Base-by-base conservation (phyloP, 2,797 vertebrate genomes). In the Sus cebifrons region DNA sequence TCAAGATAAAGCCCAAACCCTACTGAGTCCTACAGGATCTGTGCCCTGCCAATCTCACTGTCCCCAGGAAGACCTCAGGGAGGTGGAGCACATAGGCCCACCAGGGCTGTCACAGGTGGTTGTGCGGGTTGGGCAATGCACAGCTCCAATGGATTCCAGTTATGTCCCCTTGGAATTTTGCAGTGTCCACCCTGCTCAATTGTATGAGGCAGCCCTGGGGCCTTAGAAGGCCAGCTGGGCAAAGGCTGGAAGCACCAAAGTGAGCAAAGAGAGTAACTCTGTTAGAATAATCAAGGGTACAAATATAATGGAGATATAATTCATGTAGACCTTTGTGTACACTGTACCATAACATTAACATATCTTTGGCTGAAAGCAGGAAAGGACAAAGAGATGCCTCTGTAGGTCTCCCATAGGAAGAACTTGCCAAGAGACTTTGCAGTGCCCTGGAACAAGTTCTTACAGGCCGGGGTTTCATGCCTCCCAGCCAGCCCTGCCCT, bases 251-350 rank as follows among this genome's bases (percentile, higher is more conserved):
- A 75, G 54, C 15, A 23, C 62, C 62, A 78, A 78, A 32, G 21
- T 78, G 75, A 52, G 52, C 75, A 78, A 78, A 78, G 18, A 15
- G 29, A 78, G 52, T 78, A 78, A 78, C 29, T 78, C 23, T 78
- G 75, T 78, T 78, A 23, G 52, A 32, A 9, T 78, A 56, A 78
- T 32, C 12, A 13, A 78, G 75, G n/a, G 29, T 56, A 56, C 52
- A 23, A 21, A 78, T 78, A 52, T 18, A 78, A 56, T 32, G 52
- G 21, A 56, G 52, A 78, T 56, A 23, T 29, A 78, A 23, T 56
- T 78, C 18, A 32, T 14, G 56, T 78, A 78, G 21, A 78, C 52
- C 52, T 56, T 56, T 32, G 32, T 56, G 75, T 32, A 18, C 52
- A 29, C 75, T 21, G 8, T 56, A 77, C 75, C 29, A 78, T 56